Evolutionary conservation across 2,797 vertebrate species (phyloP).

Genomic region (Vespertilio murinus): DNA sequence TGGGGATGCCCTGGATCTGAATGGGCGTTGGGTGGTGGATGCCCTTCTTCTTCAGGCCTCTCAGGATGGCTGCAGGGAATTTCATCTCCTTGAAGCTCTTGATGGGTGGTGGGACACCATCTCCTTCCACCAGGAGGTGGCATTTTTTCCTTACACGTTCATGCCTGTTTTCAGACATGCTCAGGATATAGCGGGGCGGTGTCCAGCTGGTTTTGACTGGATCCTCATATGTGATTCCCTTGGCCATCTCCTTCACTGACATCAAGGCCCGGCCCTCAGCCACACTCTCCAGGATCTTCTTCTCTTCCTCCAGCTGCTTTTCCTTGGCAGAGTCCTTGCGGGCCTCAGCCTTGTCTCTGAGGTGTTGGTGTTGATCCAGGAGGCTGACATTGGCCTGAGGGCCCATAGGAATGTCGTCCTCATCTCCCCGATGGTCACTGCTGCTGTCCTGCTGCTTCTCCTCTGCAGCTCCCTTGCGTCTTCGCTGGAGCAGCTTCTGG

Average conservation of each 20-base stretch:
- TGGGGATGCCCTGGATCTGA: slow-evolving; percentile 98
- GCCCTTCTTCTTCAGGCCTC: slow-evolving; percentile 98
- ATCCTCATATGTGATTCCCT: slow-evolving; percentile 98
- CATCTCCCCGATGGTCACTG: slow-evolving; percentile 90
- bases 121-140: slow-evolving; percentile 97
- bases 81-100: slow-evolving; percentile 99
- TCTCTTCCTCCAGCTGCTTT: slow-evolving; percentile 98
- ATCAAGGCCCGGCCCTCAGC: slow-evolving; percentile 97
- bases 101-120: slow-evolving; percentile 93
- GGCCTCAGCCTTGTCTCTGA: slow-evolving; percentile 98
- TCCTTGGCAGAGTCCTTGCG: slow-evolving; percentile 98
- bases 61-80: slow-evolving; percentile 95
- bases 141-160: slow-evolving; percentile 95
- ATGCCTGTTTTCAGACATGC: slow-evolving; percentile 93
- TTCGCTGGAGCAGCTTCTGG: slow-evolving; percentile 82
- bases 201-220: slow-evolving; percentile 98
- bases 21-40: slow-evolving; percentile 95
- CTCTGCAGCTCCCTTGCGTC: slow-evolving; percentile 92
- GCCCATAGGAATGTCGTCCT: slow-evolving; percentile 96
- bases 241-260: slow-evolving; percentile 99
- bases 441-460: slow-evolving; percentile 94
- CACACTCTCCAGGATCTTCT: slow-evolving; percentile 98
- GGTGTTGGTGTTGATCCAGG: slow-evolving; percentile 97
- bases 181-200: slow-evolving; percentile 91
- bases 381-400: slow-evolving; percentile 97